Evolutionary conservation across 2,888 invertebrate species (phyloP), one percentile per base, ranked within the genome.

Genomic region (Tenodera sinensis): DNA sequence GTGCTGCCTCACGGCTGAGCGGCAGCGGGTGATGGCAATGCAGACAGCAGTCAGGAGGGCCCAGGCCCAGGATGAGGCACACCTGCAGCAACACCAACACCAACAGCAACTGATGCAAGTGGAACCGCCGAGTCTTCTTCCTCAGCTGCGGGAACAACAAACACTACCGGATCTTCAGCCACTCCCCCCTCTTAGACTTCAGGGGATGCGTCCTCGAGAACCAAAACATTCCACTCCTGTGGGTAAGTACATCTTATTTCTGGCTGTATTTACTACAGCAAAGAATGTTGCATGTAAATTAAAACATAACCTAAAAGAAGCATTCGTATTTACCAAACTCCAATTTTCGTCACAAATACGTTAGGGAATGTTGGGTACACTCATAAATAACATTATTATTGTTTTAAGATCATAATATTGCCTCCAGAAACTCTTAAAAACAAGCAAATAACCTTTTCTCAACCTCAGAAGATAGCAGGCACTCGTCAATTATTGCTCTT

Each of bases 1-100:
- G 94, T 98, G 98, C 93, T 95, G 96, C 90, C 94, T 98, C 89
- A 98, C 98, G 0, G 97, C 97, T 0, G 97, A 98, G 92, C 94
- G 98, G 86, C 98, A 98, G 93, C 94, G 97, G 28, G 97, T 98
- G 89, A 98, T 98, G 98, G 98, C 98, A 90, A 94, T 95, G 92
- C 97, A 98, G 94, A 98, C 98, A 42, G 98, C 98, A 0, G 93
- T 97, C 91, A 93, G 97, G 86, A 95, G 98, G 87, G 97, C 97
- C 85, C 97, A 97, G 93, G 97, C 97, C 88, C 97, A 97, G 94
- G 98, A 98, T 92, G 97, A 97, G 93, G 92, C 91, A 9, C 42
- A 86, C 12, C 87, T 34, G 20, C 82, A 87, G 9, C 83, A 34
- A 15, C 71, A 81, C 25, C 85, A 27, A 25, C 54, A 54, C 15